Evolutionary conservation across 2,113 vertebrate species (phyloP), one percentile per base, ranked within the genome.

Genomic region (Pseudois nayaur): DNA sequence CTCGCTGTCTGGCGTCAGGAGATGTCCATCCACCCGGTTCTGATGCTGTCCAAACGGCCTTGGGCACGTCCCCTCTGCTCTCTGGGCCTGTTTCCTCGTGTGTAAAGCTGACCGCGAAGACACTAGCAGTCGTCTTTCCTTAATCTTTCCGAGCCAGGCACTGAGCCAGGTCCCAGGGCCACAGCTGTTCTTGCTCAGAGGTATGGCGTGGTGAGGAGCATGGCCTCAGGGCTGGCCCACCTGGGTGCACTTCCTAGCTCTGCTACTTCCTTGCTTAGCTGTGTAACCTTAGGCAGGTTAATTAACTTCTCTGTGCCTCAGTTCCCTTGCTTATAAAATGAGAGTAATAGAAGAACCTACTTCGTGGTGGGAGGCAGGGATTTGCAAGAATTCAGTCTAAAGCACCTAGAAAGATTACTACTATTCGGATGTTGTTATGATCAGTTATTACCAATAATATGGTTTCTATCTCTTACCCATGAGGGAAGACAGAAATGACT

Each of bases 161-260:
- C 89, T 5, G 6, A 62, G 57, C 33, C 54, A 13, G 19, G 11
- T 31, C 16, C n/a, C 74, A 10, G 36, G 48, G 29, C 33, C 11
- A 2, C 11, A 1, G 40, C 55, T 31, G 67, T 7, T 43, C 16
- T 10, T 17, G 78, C 67, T 60, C 5, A 5, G 16, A 52, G 76
- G 2, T 45, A 10, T 3, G 0, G 3, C 0, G 0, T 11, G 36
- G 45, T 8, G 9, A 50, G 93, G 91, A 15, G 4, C 21, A 4
- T 1, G 5, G 89, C 29, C 87, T 40, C 2, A 0, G 83, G 25
- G 62, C 96, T 8, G 13, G 54, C 54, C 50, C 29, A 12, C 96
- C 43, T 17, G 43, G 12, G 29, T 23, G 74, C 52, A 4, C n/a
- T 48, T 36, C 48, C 59, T 36, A 31, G 43, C 43, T 19, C 79